phyloP scores from a whole-genome alignment of 2,113 vertebrate species.

The Gavia stellata region DNA sequence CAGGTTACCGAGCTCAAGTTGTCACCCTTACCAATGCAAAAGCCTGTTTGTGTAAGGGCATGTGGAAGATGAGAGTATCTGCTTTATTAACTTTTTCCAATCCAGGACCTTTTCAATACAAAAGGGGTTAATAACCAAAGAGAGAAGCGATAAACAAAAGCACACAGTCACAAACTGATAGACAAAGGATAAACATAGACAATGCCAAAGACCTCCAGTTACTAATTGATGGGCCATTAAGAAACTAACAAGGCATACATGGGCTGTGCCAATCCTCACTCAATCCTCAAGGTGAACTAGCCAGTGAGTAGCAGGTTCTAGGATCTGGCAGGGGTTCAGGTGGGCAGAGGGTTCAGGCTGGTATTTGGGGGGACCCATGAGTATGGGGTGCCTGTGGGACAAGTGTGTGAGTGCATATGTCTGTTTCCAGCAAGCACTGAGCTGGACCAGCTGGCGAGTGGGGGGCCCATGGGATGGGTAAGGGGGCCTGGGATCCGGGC shows the following conservation, averaged over 20 bases:
- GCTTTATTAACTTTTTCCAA: neutral
- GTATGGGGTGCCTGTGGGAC: neutral
- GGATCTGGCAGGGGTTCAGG: neutral
- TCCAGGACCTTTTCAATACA: neutral
- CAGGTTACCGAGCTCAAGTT: neutral
- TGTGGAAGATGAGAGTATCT: neutral
- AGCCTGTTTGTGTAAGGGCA: neutral
- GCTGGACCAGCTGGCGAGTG: neutral
- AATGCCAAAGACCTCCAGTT: neutral
- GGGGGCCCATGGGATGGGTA: neutral
- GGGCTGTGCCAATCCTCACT: no score
- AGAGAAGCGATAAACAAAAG: neutral
- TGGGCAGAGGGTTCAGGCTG: neutral
- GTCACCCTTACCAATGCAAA: neutral
- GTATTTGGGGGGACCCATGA: neutral
- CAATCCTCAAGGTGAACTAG: neutral
- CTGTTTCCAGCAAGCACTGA: neutral
- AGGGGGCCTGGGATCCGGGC: neutral
- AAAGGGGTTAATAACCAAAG: neutral
- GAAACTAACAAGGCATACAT: fast-evolving
- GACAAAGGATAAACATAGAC: neutral
- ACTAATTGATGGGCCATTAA: neutral
- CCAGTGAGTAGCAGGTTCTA: neutral
- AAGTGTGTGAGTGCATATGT: neutral
- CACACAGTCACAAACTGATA: neutral